Conservation (phyloP, 2,888 invertebrate species). For the Synanthedon myopaeformis region DNA sequence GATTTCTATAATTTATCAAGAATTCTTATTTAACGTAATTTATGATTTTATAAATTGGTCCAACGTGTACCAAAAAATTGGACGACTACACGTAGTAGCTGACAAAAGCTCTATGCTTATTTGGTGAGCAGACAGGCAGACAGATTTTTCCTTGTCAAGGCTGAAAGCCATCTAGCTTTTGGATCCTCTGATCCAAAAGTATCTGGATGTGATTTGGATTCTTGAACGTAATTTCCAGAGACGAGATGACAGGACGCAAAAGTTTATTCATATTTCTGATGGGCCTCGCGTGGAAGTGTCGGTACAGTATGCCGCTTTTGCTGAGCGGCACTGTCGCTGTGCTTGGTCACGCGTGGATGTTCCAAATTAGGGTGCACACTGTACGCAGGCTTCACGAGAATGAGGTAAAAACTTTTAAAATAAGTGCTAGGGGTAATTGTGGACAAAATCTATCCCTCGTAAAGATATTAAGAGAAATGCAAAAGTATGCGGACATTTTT, state of each 20-base stretch:
- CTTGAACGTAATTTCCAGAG: conserved; percentile 5
- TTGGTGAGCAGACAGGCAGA: too few relatives aligned
- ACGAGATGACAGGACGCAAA: conserved; percentile 46
- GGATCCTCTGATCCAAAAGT: too few relatives aligned
- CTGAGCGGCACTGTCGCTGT: conserved; percentile 57
- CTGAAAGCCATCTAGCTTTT: too few relatives aligned
- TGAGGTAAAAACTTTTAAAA: conserved; percentile 26
- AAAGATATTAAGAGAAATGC: too few relatives aligned
- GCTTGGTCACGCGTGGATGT: conserved; percentile 63
- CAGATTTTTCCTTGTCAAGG: neutral
- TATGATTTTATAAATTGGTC: too few relatives aligned
- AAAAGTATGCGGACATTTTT: neutral
- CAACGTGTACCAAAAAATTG: too few relatives aligned
- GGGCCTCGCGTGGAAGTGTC: conserved; percentile 61
- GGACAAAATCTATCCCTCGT: neutral
- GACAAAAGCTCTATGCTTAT: too few relatives aligned
- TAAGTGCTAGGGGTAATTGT: neutral
- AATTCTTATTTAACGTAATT: too few relatives aligned
- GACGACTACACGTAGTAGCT: too few relatives aligned
- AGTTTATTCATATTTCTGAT: conserved; percentile 64
- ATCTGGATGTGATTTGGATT: too few relatives aligned
- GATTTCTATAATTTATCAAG: too few relatives aligned
- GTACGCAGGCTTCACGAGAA: conserved; percentile 46
- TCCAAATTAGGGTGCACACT: conserved; percentile 59
- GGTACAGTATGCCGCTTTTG: conserved; percentile 62